Base-by-base conservation (phyloP, 2,888 invertebrate genomes). In the Teleogryllus oceanicus region DNA sequence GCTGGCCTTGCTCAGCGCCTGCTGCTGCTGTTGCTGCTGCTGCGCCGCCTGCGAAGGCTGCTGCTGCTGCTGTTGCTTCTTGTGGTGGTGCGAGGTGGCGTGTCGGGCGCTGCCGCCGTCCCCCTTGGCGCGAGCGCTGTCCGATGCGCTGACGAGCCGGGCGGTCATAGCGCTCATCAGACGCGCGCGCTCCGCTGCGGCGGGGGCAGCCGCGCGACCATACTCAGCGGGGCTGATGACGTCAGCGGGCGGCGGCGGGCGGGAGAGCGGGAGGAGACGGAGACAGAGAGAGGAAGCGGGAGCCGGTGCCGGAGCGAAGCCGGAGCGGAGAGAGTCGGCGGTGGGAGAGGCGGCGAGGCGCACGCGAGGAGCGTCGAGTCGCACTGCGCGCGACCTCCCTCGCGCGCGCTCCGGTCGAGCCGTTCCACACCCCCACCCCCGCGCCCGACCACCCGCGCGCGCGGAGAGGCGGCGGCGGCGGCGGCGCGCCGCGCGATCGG, bases 111-210 rank as follows among this genome's bases (percentile, higher is more conserved):
- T 37, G 37, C 37, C 37, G 37, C 37, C 37, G 37, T 37, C 37
- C 37, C 37, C 37, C 16, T 62, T n/a, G 16, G 62, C 62, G 62
- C 16, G 16, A n/a, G 62, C 62, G 16, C 16, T n/a, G 13, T n/a
- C 62, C 62, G 62, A 62, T 62, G 62, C 62, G 62, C 62, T 62
- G 62, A 62, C 62, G 62, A 62, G 62, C 16, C 62, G 62, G 62
- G 62, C 62, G 62, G 62, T 62, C 62, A 62, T 62, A 62, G 62
- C 62, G 62, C 62, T 62, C 62, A 13, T 62, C 62, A 13, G 13
- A 18, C 62, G n/a, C 62, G n/a, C n/a, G 62, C n/a, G 62, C 62
- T n/a, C n/a, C 62, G 62, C 62, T 62, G 62, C 62, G 13, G 16
- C 62, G 37, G 37, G 37, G 37, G 37, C 37, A 37, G 37, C n/a